Evolutionary conservation across 2,113 vertebrate genomes (phyloP), one percentile per base, ranked within the genome.

Genomic region (Anser cygnoides): DNA sequence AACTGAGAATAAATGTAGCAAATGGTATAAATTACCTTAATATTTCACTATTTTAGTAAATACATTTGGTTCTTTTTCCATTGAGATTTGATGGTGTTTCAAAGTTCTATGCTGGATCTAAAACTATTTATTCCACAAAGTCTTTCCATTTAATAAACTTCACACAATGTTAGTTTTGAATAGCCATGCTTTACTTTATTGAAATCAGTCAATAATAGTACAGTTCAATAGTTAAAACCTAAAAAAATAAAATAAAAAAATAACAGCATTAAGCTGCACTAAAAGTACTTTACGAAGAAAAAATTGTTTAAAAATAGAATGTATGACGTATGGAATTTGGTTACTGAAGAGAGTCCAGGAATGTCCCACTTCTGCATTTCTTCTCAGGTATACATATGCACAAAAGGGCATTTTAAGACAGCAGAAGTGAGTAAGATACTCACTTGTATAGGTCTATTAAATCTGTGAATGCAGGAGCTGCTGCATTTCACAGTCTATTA

Each of bases 401-500:
- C 54, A 95, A 75, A 93, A 73, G 52, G 68, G 70, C 67, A 87
- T 85, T 86, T 92, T 82, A 92, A 91, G 73, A 87, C 90, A 83
- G 85, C 82, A 94, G 72, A 84, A 93, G 35, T 33, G 37, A 94
- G 81, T 70, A 96, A 89, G 76, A 90, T 44, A 85, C 54, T 92
- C 43, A 55, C 89, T 93, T 93, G 65, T 75, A 96, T 49, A 94
- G 90, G 83, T 70, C 79, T 95, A 96, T 93, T 83, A 95, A 94
- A 96, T 86, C 75, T 68, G 71, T 77, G 92, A 95, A 95, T 85
- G 77, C 78, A 87, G 76, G 78, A 92, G 94, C 62, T 87, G 83
- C 92, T 93, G 91, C 92, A 97, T 96, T 96, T 95, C 93, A 96
- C 89, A 97, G 94, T 97, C 89, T 96, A 93, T 91, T 96, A 96